phyloP scores from a whole-genome alignment of 1,140 invertebrate genomes.

The Tetraneura akinire region DNA sequence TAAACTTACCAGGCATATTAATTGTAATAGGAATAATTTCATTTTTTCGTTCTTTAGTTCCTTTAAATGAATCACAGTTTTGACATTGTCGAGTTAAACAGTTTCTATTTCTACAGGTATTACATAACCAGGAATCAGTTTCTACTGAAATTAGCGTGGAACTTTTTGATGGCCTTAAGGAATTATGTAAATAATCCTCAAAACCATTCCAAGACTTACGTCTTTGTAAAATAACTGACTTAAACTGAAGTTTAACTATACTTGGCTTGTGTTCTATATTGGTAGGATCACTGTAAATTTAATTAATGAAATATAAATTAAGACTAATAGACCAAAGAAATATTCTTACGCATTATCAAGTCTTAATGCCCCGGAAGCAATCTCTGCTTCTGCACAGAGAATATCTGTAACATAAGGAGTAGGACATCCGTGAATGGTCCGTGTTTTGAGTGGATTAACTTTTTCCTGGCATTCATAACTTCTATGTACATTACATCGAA shows the following conservation, averaged over 20 bases:
- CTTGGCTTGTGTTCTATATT: background rate
- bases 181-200: background rate
- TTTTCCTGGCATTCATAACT: slow-evolving; percentile 58
- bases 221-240: slow-evolving; percentile 23
- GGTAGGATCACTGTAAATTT: slow-evolving; percentile 52
- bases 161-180: slow-evolving; percentile 12
- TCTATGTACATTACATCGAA: slow-evolving; percentile 68
- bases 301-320: slow-evolving; percentile 55
- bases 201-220: slow-evolving; percentile 45
- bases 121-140: slow-evolving; percentile 32
- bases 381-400: slow-evolving; percentile 31
- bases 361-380: slow-evolving; percentile 28
- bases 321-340: background rate
- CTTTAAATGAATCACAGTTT: slow-evolving; percentile 34
- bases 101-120: slow-evolving; percentile 32
- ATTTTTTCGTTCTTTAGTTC: slow-evolving; percentile 8
- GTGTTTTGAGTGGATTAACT: slow-evolving; percentile 5
- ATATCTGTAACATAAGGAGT: slow-evolving; percentile 27
- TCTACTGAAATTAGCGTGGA: slow-evolving; percentile 2
- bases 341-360: slow-evolving; percentile 29
- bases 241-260: slow-evolving; percentile 29
- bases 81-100: slow-evolving; percentile 17
- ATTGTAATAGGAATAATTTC: background rate
- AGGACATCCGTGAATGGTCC: background rate
- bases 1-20: slow-evolving; percentile 20